Evolutionary conservation across 2,113 vertebrate genomes (phyloP).

Genomic region (Oceanodroma tethys): DNA sequence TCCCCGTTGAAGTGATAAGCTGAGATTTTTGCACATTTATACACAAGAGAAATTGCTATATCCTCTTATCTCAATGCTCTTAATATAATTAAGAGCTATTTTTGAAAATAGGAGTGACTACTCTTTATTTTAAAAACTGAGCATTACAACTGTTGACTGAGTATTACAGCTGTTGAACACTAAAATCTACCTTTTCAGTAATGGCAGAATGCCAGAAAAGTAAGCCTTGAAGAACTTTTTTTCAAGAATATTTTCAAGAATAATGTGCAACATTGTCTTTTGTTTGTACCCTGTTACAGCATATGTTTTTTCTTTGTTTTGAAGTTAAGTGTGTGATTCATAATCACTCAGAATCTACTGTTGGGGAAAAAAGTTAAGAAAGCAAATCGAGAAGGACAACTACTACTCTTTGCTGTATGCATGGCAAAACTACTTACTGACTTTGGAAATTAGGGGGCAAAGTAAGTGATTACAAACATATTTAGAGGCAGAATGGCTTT

Average conservation of each 20-base stretch:
- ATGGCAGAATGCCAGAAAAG: not conserved
- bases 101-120: not conserved
- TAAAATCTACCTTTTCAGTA: not conserved
- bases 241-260: not conserved
- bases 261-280: not conserved
- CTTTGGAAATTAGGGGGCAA: not conserved
- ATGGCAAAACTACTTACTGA: not conserved
- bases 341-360: not conserved
- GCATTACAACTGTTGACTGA: not conserved
- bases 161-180: not conserved
- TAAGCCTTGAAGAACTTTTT: not conserved
- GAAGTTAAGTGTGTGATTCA: not conserved
- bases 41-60: not conserved
- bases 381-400: not conserved
- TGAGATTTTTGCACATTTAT: not conserved
- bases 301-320: not conserved
- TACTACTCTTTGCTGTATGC: not conserved
- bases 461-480: not conserved
- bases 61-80: not conserved
- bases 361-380: not conserved
- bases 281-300: not conserved
- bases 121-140: not conserved
- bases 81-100: not conserved
- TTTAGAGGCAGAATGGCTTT: not conserved
- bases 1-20: not conserved